Base-by-base conservation (phyloP, 2,113 vertebrate genomes). In the Synodontis membranacea region DNA sequence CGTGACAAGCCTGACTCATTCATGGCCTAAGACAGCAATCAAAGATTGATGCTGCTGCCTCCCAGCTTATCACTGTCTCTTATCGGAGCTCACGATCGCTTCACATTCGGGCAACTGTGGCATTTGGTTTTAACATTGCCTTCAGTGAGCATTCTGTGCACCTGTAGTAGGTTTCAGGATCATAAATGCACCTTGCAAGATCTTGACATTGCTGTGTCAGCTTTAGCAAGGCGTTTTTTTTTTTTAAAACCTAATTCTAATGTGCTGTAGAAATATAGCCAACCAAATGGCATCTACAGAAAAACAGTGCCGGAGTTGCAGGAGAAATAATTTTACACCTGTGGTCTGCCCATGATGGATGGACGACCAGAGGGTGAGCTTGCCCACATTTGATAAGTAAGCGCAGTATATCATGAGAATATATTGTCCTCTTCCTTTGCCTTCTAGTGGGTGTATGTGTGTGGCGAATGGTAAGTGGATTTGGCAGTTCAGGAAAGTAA, bases 41-140 rank as follows among this genome's bases (percentile, higher is more conserved):
- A 87, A 87, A 89, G 82, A 87, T 87, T 76, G 86, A 84, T 84
- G 78, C 82, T 21, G 66, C 46, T 28, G 85, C 82, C 85, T 86
- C 56, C 15, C 21, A 25, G 88, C 66, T 66, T 37, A 80, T 70
- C 84, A 23, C 15, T 17, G 66, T 23, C 17, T 9, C 78, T 88
- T 19, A 39, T 17, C 58, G 37, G 72, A 54, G 28, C 31, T 34
- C 34, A n/a, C 15, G 42, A 48, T 64, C 84, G 25, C 44, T 23
- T 15, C 17, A 42, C 37, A 46, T 37, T 39, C 83, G 12, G 37
- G 5, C 80, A 64, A 64, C 48, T 23, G 39, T n/a, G 23, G 28
- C 54, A 34, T 56, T 76, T 79, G 70, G 60, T 74, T 46, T 82
- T 64, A 83, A 48, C 56, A 62, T 37, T 48, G 28, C 39, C 15